Evolutionary conservation across 37 sponge, comb jelly and placozoan species (phyloP).

Genomic region (Cliona cf. orientalis): DNA sequence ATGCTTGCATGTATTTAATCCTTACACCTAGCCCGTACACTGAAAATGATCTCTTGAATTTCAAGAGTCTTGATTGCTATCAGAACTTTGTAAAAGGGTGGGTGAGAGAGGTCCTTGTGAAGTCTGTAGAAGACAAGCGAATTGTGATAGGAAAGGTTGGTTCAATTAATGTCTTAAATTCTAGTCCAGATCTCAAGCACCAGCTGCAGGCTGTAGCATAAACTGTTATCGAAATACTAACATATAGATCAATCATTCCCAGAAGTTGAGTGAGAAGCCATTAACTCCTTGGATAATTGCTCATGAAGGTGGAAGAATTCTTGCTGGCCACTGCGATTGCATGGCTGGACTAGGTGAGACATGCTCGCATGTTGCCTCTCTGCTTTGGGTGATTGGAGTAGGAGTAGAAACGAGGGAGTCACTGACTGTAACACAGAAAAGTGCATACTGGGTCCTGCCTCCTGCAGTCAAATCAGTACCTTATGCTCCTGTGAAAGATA

Average conservation of each 20-base stretch:
- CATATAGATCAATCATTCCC: constrained; percentile 50
- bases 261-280: constrained; percentile 53
- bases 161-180: not conserved
- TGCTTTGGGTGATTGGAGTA: constrained; percentile 65
- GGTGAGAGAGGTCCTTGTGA: constrained; percentile 58
- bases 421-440: constrained; percentile 54
- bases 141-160: constrained; percentile 62
- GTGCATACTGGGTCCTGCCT: constrained; percentile 65
- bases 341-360: constrained; percentile 78
- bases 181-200: too few relatives aligned
- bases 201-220: too few relatives aligned
- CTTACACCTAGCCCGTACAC: constrained; percentile 68
- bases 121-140: constrained; percentile 20
- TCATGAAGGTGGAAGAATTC: constrained; percentile 34
- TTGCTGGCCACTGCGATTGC: constrained; percentile 78
- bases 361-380: constrained; percentile 69
- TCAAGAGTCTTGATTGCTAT: constrained; percentile 70
- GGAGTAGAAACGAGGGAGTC: constrained; percentile 46
- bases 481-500: constrained; percentile 36
- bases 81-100: constrained; percentile 61
- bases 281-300: constrained; percentile 53
- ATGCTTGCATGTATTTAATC: constrained; percentile 27
- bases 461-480: constrained; percentile 31
- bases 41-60: constrained; percentile 59
- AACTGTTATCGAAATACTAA: not conserved